phyloP scores from a whole-genome alignment of 2,113 vertebrate species.

The Sylvia atricapilla region DNA sequence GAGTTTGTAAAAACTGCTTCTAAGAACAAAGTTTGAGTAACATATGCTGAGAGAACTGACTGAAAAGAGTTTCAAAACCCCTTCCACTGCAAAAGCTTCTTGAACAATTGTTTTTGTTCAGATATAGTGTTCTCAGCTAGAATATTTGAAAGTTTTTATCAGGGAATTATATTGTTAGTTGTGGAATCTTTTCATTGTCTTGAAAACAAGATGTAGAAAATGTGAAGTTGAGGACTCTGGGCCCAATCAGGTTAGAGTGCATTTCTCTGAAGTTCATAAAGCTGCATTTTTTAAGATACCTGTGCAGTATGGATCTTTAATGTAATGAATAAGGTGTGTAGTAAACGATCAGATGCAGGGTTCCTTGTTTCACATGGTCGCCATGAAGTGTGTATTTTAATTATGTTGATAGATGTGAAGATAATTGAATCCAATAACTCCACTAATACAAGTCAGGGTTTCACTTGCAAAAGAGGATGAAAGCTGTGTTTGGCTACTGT shows the following conservation, averaged over 20 bases:
- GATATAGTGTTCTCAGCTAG: neutral
- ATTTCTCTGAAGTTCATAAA: neutral
- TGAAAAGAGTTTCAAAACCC: neutral
- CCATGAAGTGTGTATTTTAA: neutral
- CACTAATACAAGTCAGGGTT: neutral
- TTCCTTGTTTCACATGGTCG: neutral
- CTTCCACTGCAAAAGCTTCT: neutral
- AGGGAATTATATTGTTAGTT: neutral
- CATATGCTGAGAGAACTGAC: neutral
- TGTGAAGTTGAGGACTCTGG: neutral
- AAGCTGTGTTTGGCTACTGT: neutral
- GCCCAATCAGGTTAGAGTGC: neutral
- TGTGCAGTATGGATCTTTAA: neutral
- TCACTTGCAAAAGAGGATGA: neutral
- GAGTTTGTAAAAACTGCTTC: neutral
- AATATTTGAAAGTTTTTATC: neutral
- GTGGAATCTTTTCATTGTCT: neutral
- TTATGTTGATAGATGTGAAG: neutral
- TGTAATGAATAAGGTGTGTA: neutral
- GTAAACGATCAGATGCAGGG: neutral
- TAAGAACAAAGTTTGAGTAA: neutral
- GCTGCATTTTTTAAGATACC: neutral
- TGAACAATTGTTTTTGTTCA: neutral
- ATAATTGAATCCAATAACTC: neutral
- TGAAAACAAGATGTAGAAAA: neutral